Evolutionary conservation across 1,140 invertebrate species (phyloP), one percentile per base, ranked within the genome.

Genomic region (Solen grandis): DNA sequence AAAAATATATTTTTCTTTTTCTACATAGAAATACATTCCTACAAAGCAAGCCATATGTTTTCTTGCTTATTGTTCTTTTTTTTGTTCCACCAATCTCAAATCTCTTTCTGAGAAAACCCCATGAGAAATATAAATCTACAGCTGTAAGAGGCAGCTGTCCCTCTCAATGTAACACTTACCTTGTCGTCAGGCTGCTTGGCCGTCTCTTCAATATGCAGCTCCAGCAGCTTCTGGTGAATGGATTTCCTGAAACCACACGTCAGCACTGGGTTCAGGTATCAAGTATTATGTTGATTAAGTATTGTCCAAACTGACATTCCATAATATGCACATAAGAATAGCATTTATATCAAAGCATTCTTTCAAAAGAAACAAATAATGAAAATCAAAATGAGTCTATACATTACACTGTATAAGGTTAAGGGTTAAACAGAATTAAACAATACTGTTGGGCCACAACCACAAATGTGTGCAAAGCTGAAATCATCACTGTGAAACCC

Each of bases 171-270:
- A 84, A 14, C 73, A 55, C 73, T 70, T 84, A 90, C 90, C 70
- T 86, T 82, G 50, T 88, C 81, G 36, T 88, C 85, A 5, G 87
- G 77, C 36, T 91, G 86, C 74, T 87, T 90, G n/a, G 66, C 79
- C 63, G 76, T 87, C 74, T 92, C 90, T 76, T 92, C 91, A 52
- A 91, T 73, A 82, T 91, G 91, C n/a, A 92, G 70, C 25, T 91
- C 90, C 29, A 89, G 25, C 25, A 92, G 77, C 79, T 90, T 90
- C 72, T 91, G 88, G 33, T 90, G 87, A 35, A 92, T 84, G 22
- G 90, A 89, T 80, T 90, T 91, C 54, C 90, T 92, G 76, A 57
- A 85, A 80, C 65, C n/a, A 50, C 66, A 19, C 72, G 46, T 36
- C 33, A 55, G 54, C 77, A 68, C 46, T 59, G 29, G 14, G 54